phyloP scores from a whole-genome alignment of 1,140 invertebrate genomes.

The Tetranychus cinnabarinus region DNA sequence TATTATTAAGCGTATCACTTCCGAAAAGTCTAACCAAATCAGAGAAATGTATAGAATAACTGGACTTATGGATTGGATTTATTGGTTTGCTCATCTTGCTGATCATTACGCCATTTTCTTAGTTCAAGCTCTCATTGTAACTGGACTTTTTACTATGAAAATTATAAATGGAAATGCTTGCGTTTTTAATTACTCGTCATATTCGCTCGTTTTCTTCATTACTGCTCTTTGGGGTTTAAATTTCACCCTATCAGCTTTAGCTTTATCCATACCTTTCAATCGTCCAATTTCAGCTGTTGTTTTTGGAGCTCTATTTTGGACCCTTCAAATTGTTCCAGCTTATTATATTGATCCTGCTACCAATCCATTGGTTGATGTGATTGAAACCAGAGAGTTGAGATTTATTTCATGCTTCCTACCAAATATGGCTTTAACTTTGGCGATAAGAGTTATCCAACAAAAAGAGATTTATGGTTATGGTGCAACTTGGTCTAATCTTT shows the following conservation, averaged over 20 bases:
- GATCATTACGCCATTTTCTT: background rate
- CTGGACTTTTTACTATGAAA: background rate
- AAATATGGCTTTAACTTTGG: background rate
- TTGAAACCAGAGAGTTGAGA: too few species aligned
- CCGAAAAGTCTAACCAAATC: background rate
- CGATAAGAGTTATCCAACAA: background rate
- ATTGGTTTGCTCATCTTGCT: conserved; percentile 7
- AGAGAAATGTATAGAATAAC: conserved; percentile 7
- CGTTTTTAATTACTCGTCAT: too few species aligned
- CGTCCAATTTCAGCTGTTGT: background rate
- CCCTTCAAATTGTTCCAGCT: too few species aligned
- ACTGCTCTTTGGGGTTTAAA: too few species aligned
- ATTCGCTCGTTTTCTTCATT: too few species aligned
- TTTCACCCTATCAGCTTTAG: too few species aligned
- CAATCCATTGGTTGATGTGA: too few species aligned
- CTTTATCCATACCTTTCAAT: background rate
- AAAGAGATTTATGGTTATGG: background rate
- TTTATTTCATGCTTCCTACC: background rate
- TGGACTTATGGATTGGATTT: conserved; percentile 7
- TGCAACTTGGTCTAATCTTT: background rate
- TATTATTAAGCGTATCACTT: too few species aligned
- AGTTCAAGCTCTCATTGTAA: background rate
- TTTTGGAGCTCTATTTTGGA: background rate
- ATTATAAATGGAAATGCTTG: too few species aligned
- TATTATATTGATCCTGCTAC: too few species aligned